Base-by-base conservation (phyloP, 2,888 invertebrate genomes). In the Drosophila helvetica region DNA sequence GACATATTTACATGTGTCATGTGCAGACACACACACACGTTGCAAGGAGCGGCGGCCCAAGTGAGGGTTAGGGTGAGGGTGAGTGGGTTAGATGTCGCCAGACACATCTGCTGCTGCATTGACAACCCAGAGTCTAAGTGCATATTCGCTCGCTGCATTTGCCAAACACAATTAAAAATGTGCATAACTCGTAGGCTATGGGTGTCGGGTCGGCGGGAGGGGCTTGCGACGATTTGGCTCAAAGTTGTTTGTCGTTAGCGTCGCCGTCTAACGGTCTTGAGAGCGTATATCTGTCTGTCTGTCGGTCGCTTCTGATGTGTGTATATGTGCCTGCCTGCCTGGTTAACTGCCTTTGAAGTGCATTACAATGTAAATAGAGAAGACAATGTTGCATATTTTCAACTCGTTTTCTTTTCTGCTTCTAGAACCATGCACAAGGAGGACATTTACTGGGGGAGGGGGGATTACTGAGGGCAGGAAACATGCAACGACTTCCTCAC, bases 161-260 rank as follows among this genome's bases (percentile, higher is more conserved):
- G 79, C 75, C 85, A 75, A 83, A 83, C 82, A 82, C 85, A 83
- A 83, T 85, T 82, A 82, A 85, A 80, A 85, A 82, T 85, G 83
- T 85, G 79, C 79, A 84, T 80, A 85, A 67, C 82, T 82, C 70
- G 79, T 52, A 72, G 60, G 60, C 69, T 8, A 38, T 38, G 38
- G 38, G 38, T 38, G 38, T 38, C 38, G 15, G 15, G 15, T 33
- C 4, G 30, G 12, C 5, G 33, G 33, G 2, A 52, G 51, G 60
- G 68, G 59, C 64, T 30, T 33, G 64, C 63, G 48, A 51, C 59
- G 55, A 82, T 83, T 78, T 83, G 78, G 78, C 77, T 81, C 80
- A 74, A 74, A 77, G 78, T 85, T 78, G 74, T 74, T 60, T 56
- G 53, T 64, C 59, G 68, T 38, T 38, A 38, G 38, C 38, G 38